A percentile compares a stretch with the other conserved stretches of the same genome.
phyloP scores from a whole-genome alignment of 2,113 vertebrate genomes.

The Anser brachyrhynchus region DNA sequence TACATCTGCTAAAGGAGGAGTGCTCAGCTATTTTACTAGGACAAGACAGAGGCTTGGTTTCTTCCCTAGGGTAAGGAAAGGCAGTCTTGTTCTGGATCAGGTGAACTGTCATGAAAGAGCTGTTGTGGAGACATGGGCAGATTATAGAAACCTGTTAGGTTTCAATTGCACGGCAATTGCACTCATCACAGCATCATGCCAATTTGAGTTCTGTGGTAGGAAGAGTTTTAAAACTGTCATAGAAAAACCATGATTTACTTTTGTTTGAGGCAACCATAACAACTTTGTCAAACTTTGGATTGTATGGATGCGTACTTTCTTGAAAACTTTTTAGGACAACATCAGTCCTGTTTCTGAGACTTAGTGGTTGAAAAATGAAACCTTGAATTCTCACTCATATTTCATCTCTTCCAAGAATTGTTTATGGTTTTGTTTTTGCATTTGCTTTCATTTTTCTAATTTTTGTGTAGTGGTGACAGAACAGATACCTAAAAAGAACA shows the following conservation, averaged over 20 bases:
- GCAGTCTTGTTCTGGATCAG: background rate
- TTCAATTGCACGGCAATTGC: background rate
- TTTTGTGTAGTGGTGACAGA: background rate
- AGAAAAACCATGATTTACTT: background rate
- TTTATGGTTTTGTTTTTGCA: background rate
- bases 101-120: background rate
- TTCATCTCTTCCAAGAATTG: background rate
- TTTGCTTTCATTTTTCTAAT: background rate
- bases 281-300: background rate
- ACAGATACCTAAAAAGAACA: background rate
- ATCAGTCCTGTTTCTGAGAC: background rate
- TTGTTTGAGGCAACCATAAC: background rate
- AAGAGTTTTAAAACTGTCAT: background rate
- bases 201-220: background rate
- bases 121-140: background rate
- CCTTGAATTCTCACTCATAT: background rate
- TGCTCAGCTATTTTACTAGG: background rate
- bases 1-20: background rate
- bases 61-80: background rate
- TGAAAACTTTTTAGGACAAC: background rate
- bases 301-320: background rate
- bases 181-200: background rate
- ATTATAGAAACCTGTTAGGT: background rate
- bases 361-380: background rate
- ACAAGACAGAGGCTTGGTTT: background rate